These are phyloP conservation scores for Cantharis lateralis DNA, from an alignment of 2,888 invertebrate species.

Conservation along the genomic window DNA sequence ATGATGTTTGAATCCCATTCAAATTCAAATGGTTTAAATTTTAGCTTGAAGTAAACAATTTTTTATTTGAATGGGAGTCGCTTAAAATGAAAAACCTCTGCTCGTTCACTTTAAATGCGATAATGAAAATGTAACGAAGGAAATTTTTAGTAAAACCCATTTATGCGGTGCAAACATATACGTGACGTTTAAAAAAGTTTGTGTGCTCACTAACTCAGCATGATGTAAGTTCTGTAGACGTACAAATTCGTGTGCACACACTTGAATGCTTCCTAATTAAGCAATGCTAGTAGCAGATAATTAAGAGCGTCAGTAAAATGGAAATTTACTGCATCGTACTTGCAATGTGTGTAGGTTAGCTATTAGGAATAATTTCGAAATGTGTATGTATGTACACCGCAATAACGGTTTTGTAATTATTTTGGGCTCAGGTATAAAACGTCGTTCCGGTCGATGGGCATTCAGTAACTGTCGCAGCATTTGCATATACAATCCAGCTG, in stretches of 20 bases:
- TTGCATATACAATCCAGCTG: slow-evolving; percentile 38
- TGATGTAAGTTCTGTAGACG: neutral
- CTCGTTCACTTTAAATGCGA: neutral
- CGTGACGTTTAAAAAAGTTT: neutral
- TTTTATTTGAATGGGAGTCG: neutral
- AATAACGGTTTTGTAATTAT: neutral
- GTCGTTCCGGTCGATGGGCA: slow-evolving; percentile 40
- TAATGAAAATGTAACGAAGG: neutral
- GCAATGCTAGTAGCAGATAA: slow-evolving; percentile 16
- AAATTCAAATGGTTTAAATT: neutral
- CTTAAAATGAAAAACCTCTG: neutral
- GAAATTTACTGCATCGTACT: neutral
- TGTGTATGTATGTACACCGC: neutral
- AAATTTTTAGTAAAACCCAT: neutral
- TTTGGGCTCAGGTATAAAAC: slow-evolving; percentile 17
- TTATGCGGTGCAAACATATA: neutral
- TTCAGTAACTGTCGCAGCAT: slow-evolving; percentile 43
- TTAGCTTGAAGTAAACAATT: neutral
- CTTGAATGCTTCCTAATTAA: slow-evolving; percentile 9
- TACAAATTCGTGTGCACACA: neutral
- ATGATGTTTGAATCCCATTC: neutral
- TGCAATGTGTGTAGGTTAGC: neutral
- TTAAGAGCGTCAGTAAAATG: slow-evolving; percentile 6
- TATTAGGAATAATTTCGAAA: neutral
- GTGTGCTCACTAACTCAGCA: neutral